These are phyloP conservation scores for Cataglyphis altisquamis DNA, from an alignment of 2,888 invertebrate genomes.

Conservation along the genomic window DNA sequence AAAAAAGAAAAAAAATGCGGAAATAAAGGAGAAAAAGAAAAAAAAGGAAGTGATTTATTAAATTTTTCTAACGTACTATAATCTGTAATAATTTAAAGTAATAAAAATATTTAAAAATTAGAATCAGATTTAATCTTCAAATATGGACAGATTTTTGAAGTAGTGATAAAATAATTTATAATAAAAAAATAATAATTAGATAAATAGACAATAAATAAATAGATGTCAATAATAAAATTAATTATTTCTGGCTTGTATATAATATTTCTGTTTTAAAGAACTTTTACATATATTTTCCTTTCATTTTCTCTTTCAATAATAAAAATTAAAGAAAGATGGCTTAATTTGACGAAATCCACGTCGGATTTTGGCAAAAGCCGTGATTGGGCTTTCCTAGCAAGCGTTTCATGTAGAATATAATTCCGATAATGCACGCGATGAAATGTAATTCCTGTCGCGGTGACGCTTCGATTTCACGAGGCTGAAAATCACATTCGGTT, in stretches of 20 bases:
- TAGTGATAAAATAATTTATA: neutral
- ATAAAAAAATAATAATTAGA: neutral
- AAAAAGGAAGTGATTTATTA: constrained; percentile 1
- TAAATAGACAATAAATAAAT: neutral
- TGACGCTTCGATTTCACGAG: constrained; percentile 65
- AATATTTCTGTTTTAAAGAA: no score
- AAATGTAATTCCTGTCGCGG: constrained; percentile 76
- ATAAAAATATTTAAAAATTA: neutral
- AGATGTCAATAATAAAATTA: neutral
- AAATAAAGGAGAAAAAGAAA: constrained; percentile 24
- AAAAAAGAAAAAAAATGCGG: constrained; percentile 53
- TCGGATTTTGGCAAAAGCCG: constrained; percentile 28
- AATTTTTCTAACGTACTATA: neutral
- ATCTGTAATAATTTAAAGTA: neutral
- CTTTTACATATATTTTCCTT: neutral
- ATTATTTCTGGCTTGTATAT: constrained; percentile 10
- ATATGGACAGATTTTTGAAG: neutral
- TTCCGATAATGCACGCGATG: constrained; percentile 77
- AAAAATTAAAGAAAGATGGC: constrained; percentile 57
- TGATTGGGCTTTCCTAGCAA: constrained; percentile 55
- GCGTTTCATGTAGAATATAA: constrained; percentile 64
- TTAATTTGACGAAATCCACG: constrained; percentile 74
- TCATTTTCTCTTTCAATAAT: neutral
- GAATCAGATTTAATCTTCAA: neutral
- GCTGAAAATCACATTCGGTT: constrained; percentile 71